These are phyloP conservation scores for Clostera curtula DNA, from an alignment of 2,888 invertebrate genomes.

Conservation along the genomic window DNA sequence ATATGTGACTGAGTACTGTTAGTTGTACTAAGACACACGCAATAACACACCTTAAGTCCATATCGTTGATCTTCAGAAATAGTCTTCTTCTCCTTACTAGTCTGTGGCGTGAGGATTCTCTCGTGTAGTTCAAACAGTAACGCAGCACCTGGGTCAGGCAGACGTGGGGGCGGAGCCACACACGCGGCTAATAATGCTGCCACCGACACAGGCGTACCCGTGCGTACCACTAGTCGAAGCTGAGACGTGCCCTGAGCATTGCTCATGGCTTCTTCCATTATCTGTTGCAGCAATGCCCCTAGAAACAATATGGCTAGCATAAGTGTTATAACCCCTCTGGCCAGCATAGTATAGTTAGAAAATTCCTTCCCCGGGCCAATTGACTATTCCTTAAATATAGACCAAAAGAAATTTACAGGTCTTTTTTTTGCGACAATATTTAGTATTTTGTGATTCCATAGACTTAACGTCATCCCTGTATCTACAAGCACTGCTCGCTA, in stretches of 20 bases:
- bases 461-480: no score
- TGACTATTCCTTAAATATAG: no score
- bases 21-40: no score
- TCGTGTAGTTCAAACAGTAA: constrained; percentile 73
- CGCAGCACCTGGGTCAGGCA: constrained; percentile 76
- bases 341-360: no score
- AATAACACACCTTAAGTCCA: constrained; percentile 59
- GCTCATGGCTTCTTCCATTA: constrained; percentile 66
- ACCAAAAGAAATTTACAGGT: no score
- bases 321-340: neutral
- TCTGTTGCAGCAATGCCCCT: constrained; percentile 73
- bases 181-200: constrained; percentile 74
- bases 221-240: constrained; percentile 67
- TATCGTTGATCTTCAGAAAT: constrained; percentile 55
- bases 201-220: constrained; percentile 78
- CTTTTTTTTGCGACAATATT: no score
- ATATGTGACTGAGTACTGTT: no score
- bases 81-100: constrained; percentile 46
- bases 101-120: constrained; percentile 36
- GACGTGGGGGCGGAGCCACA: constrained; percentile 70
- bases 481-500: no score
- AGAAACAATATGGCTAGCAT: constrained; percentile 4
- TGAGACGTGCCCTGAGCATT: constrained; percentile 30
- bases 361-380: no score
- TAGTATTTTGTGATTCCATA: no score